Percentiles rank a stretch among this genome's conserved stretches.
These are phyloP conservation scores for Tyrophagus putrescentiae DNA, from an alignment of 1,140 invertebrate genomes.

Conservation along the genomic window DNA sequence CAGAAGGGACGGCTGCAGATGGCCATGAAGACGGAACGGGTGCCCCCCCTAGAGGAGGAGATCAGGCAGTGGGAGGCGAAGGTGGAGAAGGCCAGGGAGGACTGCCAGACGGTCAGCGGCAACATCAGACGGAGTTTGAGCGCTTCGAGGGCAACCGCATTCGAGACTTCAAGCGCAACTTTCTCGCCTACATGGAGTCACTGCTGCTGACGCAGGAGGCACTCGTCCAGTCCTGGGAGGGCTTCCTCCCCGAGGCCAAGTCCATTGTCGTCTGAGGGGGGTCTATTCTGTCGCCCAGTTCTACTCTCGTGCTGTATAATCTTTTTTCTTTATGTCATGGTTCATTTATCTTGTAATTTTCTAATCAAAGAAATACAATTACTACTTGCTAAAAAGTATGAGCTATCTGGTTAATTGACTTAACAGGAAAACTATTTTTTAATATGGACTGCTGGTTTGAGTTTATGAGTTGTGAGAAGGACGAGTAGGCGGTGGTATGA, in stretches of 20 bases:
- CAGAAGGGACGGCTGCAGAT: constrained; percentile 80
- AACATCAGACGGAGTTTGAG: constrained; percentile 93
- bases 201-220: constrained; percentile 85
- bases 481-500: no score
- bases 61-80: constrained; percentile 81
- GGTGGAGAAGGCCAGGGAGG: constrained; percentile 85
- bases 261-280: constrained; percentile 18
- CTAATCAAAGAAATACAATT: no score
- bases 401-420: no score
- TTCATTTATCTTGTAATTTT: no score
- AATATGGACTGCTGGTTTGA: no score
- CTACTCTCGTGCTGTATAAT: no score
- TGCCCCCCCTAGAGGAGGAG: constrained; percentile 72
- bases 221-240: constrained; percentile 42
- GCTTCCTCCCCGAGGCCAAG: constrained; percentile 40
- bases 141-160: constrained; percentile 74
- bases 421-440: no score
- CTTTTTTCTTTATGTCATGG: no score
- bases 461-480: no score
- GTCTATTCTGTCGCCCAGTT: no score
- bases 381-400: no score
- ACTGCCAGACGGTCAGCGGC: constrained; percentile 87
- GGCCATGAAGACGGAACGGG: constrained; percentile 67
- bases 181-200: constrained; percentile 80
- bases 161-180: constrained; percentile 72